Evolutionary conservation across 92 coral and sea anemone species (phyloP).

Genomic region (Palythoa grandis): DNA sequence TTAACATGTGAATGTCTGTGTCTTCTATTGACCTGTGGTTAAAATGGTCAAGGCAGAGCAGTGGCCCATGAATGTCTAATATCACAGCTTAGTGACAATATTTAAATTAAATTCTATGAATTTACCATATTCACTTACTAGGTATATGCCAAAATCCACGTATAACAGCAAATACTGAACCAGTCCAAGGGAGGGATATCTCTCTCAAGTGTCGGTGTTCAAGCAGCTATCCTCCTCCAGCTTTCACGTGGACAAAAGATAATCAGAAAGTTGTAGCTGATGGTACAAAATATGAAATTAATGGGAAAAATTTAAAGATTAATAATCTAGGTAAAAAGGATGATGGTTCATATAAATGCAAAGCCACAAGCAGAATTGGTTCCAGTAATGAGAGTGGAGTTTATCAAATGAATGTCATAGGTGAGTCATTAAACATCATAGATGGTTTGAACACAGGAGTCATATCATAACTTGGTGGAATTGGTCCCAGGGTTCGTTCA

Average conservation of each 20-base stretch:
- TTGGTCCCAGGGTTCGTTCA: too few relatives aligned
- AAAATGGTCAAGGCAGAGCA: too few relatives aligned
- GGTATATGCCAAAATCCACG: conserved; percentile 28
- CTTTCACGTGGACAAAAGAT: conserved; percentile 71
- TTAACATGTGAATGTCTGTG: too few relatives aligned
- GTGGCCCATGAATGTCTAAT: too few relatives aligned
- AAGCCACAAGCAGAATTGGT: conserved; percentile 51
- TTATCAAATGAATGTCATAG: conserved; percentile 45
- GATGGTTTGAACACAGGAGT: too few relatives aligned
- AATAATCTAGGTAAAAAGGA: conserved; percentile 53
- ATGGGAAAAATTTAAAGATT: conserved; percentile 54
- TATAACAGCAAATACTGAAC: not conserved
- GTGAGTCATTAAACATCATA: not conserved
- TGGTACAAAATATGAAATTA: conserved; percentile 31
- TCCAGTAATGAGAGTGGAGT: conserved; percentile 43
- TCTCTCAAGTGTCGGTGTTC: conserved; percentile 35
- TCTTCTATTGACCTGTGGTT: too few relatives aligned
- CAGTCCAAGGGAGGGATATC: conserved; percentile 10
- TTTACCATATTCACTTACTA: not conserved
- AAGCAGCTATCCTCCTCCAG: conserved; percentile 54
- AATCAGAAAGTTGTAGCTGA: conserved; percentile 28
- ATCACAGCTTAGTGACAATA: too few relatives aligned
- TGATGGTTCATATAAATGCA: conserved; percentile 77
- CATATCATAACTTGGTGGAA: too few relatives aligned
- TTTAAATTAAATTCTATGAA: too few relatives aligned